These are phyloP conservation scores for Pempheris klunzingeri DNA, from an alignment of 2,797 vertebrate genomes.

Conservation along the genomic window DNA sequence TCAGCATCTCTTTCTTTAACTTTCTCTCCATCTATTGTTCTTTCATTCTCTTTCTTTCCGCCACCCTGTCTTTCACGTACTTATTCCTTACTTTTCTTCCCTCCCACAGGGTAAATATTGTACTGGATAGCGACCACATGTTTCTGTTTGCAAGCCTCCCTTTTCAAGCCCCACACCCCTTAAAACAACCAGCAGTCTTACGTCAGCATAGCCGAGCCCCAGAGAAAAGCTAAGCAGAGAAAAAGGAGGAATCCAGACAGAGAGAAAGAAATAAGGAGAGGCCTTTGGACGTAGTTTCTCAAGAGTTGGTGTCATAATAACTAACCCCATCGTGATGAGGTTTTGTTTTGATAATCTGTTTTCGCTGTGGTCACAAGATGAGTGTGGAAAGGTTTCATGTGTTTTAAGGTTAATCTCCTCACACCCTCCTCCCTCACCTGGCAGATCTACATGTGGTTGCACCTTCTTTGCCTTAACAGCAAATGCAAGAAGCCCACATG, in stretches of 20 bases:
- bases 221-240: slow-evolving; percentile 45
- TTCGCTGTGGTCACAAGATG: neutral
- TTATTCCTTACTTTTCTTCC: slow-evolving; percentile 22
- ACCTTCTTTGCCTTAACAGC: slow-evolving; percentile 2
- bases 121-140: slow-evolving; percentile 67
- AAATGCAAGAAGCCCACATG: slow-evolving; percentile 40
- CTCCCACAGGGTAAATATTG: slow-evolving; percentile 63
- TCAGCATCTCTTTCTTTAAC: neutral
- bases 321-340: neutral
- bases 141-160: slow-evolving; percentile 72
- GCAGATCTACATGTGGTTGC: neutral
- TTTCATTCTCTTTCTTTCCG: neutral
- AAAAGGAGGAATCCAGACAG: slow-evolving; percentile 30
- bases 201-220: slow-evolving; percentile 52
- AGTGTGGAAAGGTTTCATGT: neutral
- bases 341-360: slow-evolving; percentile 14
- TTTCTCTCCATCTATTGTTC: slow-evolving; percentile 4
- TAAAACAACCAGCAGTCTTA: slow-evolving; percentile 63
- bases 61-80: slow-evolving; percentile 15
- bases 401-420: neutral
- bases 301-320: slow-evolving; percentile 16
- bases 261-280: slow-evolving; percentile 43
- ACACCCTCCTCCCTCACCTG: slow-evolving; percentile 32
- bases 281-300: slow-evolving; percentile 21
- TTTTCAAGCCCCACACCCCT: slow-evolving; percentile 70